phyloP scores from a whole-genome alignment of 2,113 vertebrate species.

The Etia nguti region DNA sequence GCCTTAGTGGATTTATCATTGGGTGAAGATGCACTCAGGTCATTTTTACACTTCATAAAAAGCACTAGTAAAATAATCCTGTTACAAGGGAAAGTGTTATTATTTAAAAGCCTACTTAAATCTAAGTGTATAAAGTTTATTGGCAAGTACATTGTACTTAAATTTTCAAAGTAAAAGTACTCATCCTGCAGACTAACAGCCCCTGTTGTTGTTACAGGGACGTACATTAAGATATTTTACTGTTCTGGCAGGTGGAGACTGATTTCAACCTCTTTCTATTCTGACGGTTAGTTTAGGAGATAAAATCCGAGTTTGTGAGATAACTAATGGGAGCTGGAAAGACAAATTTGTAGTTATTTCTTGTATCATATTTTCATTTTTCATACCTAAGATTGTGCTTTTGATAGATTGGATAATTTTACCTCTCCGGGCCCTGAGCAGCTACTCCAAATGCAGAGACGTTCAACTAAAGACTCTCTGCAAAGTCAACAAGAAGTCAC shows the following conservation, averaged over 20 bases:
- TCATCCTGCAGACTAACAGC: neutral
- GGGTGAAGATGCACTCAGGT: neutral
- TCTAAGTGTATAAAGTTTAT: neutral
- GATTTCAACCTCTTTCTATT: neutral
- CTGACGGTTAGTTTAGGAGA: neutral
- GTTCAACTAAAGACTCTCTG: neutral
- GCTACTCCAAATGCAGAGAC: neutral
- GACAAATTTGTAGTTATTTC: neutral
- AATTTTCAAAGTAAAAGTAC: neutral
- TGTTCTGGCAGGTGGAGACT: neutral
- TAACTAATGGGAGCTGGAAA: neutral
- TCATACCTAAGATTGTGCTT: neutral
- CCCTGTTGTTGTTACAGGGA: neutral
- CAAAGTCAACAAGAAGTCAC: neutral
- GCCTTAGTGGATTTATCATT: neutral
- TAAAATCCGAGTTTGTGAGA: neutral
- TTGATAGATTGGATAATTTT: neutral
- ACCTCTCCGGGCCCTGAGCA: neutral
- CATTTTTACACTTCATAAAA: neutral
- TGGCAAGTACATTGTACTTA: neutral
- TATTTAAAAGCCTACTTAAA: neutral
- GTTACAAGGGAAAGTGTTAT: neutral
- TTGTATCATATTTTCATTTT: neutral
- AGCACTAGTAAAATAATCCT: neutral
- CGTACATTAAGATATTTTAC: neutral